phyloP scores from a whole-genome alignment of 2,797 vertebrate genomes.

The Phalanger gymnotis region DNA sequence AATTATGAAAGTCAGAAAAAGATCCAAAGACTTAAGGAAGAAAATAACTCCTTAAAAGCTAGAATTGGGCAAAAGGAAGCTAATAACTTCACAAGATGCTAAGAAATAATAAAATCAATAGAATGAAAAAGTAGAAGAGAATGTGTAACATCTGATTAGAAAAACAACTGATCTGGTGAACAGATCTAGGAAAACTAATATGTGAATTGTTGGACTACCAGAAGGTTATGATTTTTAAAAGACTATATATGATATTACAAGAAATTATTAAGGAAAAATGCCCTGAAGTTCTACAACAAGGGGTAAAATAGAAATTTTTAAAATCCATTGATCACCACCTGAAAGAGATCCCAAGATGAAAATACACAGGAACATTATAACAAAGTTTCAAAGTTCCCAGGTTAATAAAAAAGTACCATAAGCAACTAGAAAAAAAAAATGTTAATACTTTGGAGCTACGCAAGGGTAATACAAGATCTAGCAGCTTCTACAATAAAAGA shows the following conservation, averaged over 20 bases:
- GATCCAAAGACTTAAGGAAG: neutral
- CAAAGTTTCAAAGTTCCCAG: neutral
- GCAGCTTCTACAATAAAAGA: neutral
- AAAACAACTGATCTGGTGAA: neutral
- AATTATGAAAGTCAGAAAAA: neutral
- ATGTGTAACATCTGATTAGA: neutral
- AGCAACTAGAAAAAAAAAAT: neutral
- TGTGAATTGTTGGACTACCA: neutral
- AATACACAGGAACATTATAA: neutral
- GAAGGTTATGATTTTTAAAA: neutral
- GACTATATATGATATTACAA: neutral
- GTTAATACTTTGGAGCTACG: neutral
- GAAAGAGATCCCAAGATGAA: neutral
- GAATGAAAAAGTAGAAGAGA: neutral
- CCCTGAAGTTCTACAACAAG: neutral
- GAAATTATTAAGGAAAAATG: neutral
- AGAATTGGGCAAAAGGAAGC: neutral
- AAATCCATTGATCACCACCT: too few species aligned
- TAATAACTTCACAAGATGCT: neutral
- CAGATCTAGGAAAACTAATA: neutral
- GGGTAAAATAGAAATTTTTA: neutral
- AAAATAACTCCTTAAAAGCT: neutral
- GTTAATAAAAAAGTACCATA: neutral
- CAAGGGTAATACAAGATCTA: neutral
- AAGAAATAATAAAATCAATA: neutral